Evolutionary conservation across 1,140 invertebrate genomes (phyloP), one percentile per base, ranked within the genome.

Genomic region (Nasonia giraulti): DNA sequence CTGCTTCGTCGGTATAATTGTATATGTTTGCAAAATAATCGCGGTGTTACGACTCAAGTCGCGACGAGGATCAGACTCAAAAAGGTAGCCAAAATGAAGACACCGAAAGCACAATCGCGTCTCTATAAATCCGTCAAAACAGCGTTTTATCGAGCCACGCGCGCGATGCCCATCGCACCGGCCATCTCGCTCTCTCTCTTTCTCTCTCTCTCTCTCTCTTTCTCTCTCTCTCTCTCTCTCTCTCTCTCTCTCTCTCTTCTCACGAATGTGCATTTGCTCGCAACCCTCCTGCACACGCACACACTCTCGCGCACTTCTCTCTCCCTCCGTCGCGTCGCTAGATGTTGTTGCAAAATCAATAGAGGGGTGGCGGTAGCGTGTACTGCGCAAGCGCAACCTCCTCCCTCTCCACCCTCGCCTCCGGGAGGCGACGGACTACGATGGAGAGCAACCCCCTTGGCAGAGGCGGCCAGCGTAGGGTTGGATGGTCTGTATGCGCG

Each of bases 261-360:
- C 33, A 27, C 12, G 27, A 44, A 78, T 62, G 47, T 55, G 76
- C 47, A 55, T 47, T 76, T 76, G 74, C 74, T 47, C 20, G 11
- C 8, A 47, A 40, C 27, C 40, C 74, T 23, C 40, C 31, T 17
- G 6, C 27, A 44, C 23, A 8, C 11, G 20, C 31, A 55, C 27
- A 37, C 69, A 73, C 3, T 66, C 11, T 77, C 82, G 23, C 82
- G 74, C 74, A 31, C 37, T 44, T 75, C 20, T 50, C 44, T 77
- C 47, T 55, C 75, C 47, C 44, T 77, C 75, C n/a, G 20, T n/a
- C 47, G 6, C 23, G 40, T 10, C 66, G 33, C 69, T 75, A 23
- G 89, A 90, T 92, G 91, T 92, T 92, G 92, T 92, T 92, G 92
- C 92, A 93, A 93, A 93, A 93, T 93, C 92, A 93, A 93, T 93